A percentile compares a stretch with the other conserved stretches of the same genome.
Conservation (phyloP, 2,797 vertebrate genomes). For the Macropus fuliginosus region DNA sequence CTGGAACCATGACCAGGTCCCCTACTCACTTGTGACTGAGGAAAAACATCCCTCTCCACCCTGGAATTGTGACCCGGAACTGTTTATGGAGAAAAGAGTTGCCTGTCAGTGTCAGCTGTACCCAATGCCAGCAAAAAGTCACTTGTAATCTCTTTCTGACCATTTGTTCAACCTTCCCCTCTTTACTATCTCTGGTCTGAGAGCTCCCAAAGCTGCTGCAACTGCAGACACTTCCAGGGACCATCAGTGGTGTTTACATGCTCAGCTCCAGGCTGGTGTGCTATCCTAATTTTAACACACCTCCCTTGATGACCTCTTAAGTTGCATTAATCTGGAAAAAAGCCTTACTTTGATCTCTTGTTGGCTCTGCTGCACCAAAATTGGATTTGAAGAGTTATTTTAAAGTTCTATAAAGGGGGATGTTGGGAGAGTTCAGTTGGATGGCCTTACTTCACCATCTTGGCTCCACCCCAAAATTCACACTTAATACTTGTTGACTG, state of each 20-base stretch:
- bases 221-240: not conserved
- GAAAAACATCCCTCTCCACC: not conserved
- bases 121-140: not conserved
- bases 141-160: not conserved
- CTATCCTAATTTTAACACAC: fast-evolving
- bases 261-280: not conserved
- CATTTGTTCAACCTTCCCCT: not conserved
- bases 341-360: not conserved
- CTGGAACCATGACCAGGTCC: not conserved
- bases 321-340: not conserved
- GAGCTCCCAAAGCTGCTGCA: not conserved
- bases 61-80: not conserved
- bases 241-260: not conserved
- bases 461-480: not conserved
- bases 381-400: not conserved
- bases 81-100: not conserved
- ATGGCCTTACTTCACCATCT: not conserved
- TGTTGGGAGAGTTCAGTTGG: not conserved
- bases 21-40: not conserved
- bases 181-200: not conserved
- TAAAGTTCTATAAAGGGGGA: not conserved
- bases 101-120: not conserved
- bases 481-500: not conserved
- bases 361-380: not conserved
- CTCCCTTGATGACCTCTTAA: not conserved